Conservation (phyloP, 2,113 vertebrate species). For the Lipotes vexillifer region DNA sequence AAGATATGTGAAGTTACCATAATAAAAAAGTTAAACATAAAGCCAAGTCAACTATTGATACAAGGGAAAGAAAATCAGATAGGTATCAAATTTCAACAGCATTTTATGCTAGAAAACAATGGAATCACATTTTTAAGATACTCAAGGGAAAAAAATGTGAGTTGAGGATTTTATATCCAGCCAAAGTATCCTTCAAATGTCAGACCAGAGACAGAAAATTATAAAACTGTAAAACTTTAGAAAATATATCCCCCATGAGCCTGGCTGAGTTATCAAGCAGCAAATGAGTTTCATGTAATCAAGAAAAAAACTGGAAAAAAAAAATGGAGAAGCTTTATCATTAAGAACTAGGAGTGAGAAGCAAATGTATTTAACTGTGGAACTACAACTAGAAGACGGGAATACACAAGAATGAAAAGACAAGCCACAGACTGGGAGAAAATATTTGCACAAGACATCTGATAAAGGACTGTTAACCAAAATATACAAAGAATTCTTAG, state of each 20-base stretch:
- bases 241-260: background rate
- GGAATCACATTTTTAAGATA: background rate
- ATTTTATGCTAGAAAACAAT: background rate
- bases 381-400: background rate
- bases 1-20: background rate
- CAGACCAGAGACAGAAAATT: background rate
- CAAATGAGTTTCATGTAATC: background rate
- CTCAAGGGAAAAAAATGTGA: background rate
- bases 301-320: background rate
- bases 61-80: background rate
- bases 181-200: background rate
- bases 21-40: background rate
- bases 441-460: background rate
- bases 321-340: background rate
- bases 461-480: background rate
- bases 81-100: background rate
- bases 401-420: background rate
- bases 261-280: background rate
- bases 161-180: background rate
- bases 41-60: background rate
- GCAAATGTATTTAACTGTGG: background rate
- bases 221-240: background rate
- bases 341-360: background rate
- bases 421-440: background rate
- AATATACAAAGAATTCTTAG: background rate